Percentiles rank a stretch among this genome's conserved stretches.
Conservation (phyloP, 2,113 vertebrate genomes). For the Saimiri boliviensis region DNA sequence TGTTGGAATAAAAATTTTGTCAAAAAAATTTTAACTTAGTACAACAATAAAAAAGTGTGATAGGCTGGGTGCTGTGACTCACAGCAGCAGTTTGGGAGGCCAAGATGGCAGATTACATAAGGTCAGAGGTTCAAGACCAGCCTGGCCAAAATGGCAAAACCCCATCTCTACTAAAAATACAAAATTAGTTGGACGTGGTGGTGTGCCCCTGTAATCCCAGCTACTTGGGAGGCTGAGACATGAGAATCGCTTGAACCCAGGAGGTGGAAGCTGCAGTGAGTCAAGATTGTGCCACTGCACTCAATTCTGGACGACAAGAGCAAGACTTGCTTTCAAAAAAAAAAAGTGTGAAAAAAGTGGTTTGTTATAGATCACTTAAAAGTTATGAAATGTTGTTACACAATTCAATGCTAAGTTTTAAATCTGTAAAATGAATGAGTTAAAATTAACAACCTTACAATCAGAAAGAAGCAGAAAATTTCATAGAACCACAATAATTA, state of each 20-base stretch:
- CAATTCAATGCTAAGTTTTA: no score
- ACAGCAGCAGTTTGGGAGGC: not conserved
- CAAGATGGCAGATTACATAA: not conserved
- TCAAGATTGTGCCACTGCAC: not conserved
- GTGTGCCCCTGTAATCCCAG: not conserved
- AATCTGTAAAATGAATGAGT: no score
- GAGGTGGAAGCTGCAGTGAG: not conserved
- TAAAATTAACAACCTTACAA: no score
- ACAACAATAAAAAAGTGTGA: no score
- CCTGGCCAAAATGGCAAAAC: not conserved
- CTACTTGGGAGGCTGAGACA: not conserved
- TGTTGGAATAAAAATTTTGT: no score
- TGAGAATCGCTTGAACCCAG: not conserved
- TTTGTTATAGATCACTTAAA: no score
- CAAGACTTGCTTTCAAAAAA: not conserved
- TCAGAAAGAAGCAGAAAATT: no score
- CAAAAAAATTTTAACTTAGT: no score
- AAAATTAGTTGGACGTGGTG: not conserved
- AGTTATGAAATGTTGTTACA: no score
- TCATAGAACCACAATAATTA: no score
- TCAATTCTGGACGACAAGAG: not conserved
- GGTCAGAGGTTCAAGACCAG: not conserved
- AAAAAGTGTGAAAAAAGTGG: no score
- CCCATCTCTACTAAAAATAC: not conserved
- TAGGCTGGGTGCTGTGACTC: not conserved